These are phyloP conservation scores for Drosophila kohkoa DNA, from an alignment of 1,140 invertebrate species.

Conservation along the genomic window DNA sequence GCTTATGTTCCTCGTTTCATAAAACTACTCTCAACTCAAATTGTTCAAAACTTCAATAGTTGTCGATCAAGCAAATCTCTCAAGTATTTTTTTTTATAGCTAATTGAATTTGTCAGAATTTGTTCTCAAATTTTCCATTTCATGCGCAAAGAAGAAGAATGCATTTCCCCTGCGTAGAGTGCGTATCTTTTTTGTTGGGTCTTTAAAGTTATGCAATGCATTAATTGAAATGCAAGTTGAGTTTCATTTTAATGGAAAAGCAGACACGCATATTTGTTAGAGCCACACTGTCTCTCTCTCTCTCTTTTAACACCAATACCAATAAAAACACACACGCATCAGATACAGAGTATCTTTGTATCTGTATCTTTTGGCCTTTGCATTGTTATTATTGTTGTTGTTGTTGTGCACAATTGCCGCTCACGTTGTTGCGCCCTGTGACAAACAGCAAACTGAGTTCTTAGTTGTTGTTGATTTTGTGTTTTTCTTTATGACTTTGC, in stretches of 20 bases:
- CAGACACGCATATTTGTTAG: constrained; percentile 64
- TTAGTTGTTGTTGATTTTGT: constrained; percentile 37
- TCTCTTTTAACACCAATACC: no score
- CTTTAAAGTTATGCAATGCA: constrained; percentile 53
- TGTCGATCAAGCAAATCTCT: background rate
- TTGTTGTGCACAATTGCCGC: constrained; percentile 3
- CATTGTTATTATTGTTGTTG: constrained; percentile 9
- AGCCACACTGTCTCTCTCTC: constrained; percentile 24
- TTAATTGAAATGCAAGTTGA: constrained; percentile 72
- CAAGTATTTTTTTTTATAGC: background rate
- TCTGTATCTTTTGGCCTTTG: constrained; percentile 29
- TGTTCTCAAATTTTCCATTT: background rate
- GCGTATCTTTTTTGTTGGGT: background rate
- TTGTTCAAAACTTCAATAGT: no score
- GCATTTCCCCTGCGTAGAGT: background rate
- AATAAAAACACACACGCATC: background rate
- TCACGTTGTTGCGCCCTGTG: constrained; percentile 34
- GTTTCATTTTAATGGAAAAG: constrained; percentile 60
- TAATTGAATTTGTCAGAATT: background rate
- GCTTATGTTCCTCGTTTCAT: no score
- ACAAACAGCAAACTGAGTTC: background rate
- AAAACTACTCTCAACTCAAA: no score
- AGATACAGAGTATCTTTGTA: constrained; percentile 14
- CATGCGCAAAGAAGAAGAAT: background rate
- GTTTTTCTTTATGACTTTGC: constrained; percentile 64